phyloP scores from a whole-genome alignment of 2,888 invertebrate species.

The Microplitis manilae region DNA sequence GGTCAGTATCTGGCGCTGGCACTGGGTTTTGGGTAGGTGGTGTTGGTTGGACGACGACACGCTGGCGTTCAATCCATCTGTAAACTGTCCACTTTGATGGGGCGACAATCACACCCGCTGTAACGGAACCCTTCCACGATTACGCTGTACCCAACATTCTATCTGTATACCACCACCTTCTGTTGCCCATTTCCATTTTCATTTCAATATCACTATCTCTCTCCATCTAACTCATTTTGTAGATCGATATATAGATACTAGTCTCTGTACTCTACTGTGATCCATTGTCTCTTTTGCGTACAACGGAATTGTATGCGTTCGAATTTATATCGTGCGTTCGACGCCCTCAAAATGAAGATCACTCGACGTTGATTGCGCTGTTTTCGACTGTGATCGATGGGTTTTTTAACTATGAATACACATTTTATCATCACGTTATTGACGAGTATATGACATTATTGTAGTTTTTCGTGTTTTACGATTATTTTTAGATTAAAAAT shows the following conservation, averaged over 20 bases:
- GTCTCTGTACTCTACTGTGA: constrained; percentile 40
- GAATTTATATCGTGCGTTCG: constrained; percentile 55
- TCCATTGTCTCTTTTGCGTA: constrained; percentile 62
- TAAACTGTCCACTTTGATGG: constrained; percentile 71
- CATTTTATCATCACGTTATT: background rate
- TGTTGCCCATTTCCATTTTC: constrained; percentile 4
- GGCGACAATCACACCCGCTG: constrained; percentile 69
- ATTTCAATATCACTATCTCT: constrained; percentile 13
- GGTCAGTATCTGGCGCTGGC: background rate
- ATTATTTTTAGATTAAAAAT: constrained; percentile 1
- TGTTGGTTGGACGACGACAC: constrained; percentile 40
- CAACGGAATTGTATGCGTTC: constrained; percentile 62
- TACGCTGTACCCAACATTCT: background rate
- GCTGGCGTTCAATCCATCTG: constrained; percentile 66
- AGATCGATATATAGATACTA: constrained; percentile 21
- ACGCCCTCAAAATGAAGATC: constrained; percentile 62
- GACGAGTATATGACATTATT: constrained; percentile 8
- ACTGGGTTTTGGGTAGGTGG: constrained; percentile 3
- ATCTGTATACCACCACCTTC: constrained; percentile 4
- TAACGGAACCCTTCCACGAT: constrained; percentile 58
- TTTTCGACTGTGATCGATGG: constrained; percentile 45
- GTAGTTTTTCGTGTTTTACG: background rate
- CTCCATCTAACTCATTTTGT: constrained; percentile 24
- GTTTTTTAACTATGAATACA: constrained; percentile 10
- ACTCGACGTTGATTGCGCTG: constrained; percentile 63